Conservation (phyloP, 2,888 invertebrate genomes). For the Bellardia bayeri region DNA sequence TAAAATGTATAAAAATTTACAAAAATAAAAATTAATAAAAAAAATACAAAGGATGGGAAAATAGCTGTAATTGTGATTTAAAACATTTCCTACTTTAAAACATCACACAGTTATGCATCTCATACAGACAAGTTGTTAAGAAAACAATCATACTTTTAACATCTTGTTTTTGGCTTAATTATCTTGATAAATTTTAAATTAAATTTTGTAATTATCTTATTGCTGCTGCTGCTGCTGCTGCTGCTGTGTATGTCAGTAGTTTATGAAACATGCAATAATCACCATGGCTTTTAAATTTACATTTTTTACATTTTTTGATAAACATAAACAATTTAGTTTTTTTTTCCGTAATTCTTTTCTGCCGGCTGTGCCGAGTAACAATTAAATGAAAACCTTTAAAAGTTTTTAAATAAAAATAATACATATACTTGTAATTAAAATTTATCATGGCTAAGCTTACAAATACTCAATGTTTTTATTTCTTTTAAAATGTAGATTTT, state of each 20-base stretch:
- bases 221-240: background rate
- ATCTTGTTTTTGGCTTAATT: slow-evolving; percentile 35
- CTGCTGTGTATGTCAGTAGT: background rate
- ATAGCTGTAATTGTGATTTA: slow-evolving; percentile 39
- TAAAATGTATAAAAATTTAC: background rate
- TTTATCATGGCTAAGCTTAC: slow-evolving; percentile 1
- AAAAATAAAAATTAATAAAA: slow-evolving; percentile 7
- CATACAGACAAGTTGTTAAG: slow-evolving; percentile 1
- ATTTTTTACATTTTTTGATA: slow-evolving; percentile 6
- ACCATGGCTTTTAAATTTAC: slow-evolving; percentile 8
- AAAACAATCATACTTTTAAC: background rate
- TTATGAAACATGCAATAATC: slow-evolving; percentile 27
- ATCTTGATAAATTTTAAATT: slow-evolving; percentile 32
- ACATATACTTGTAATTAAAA: slow-evolving; percentile 20
- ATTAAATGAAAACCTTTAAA: slow-evolving; percentile 37
- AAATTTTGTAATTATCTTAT: slow-evolving; percentile 33
- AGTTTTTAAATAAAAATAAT: background rate
- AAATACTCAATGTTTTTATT: background rate
- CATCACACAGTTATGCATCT: slow-evolving; percentile 49
- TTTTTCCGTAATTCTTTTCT: slow-evolving; percentile 11
- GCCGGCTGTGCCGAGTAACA: background rate
- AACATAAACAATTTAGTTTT: slow-evolving; percentile 12
- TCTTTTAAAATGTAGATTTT: background rate
- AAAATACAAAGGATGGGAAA: slow-evolving; percentile 46
- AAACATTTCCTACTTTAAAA: slow-evolving; percentile 55